Evolutionary conservation across 2,888 invertebrate genomes (phyloP), one percentile per base, ranked within the genome.

Genomic region (Lathronympha strigana): DNA sequence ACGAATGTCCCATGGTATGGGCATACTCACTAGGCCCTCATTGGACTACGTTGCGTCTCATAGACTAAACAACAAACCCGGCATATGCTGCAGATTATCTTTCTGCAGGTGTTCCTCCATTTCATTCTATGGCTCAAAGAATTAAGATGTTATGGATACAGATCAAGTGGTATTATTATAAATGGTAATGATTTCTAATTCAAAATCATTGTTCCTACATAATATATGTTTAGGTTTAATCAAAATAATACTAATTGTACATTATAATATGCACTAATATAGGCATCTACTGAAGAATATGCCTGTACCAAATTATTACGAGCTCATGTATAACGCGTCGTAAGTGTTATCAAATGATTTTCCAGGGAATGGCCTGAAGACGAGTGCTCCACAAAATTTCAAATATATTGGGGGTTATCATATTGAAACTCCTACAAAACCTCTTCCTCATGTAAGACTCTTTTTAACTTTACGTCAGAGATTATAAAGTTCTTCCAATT

Each of bases 271-370:
- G n/a, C n/a, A n/a, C n/a, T n/a, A n/a, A n/a, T n/a, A n/a, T n/a
- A n/a, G n/a, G n/a, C n/a, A n/a, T n/a, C n/a, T n/a, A n/a, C n/a
- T n/a, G 17, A 31, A 28, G 17, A 50, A 50, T 31, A 50, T 17
- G 11, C 28, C 23, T 17, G 8, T 63, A 25, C 54, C 63, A 25
- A 31, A 54, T 19, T 63, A 63, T 17, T 6, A 50, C 23, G 25
- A 49, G 6, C 40, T 63, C 15, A 57, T 63, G 2, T 40, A 63
- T 19, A 63, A 63, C 15, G 55, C 57, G 3, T 63, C 63, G 8
- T 55, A 57, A 13, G 49, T 63, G 3, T 19, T 63, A 17, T 36
- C 63, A n/a, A 63, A 63, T 19, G 57, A 47, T 23, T 63, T 47
- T 13, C 23, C 25, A 15, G 53, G 54, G 0, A 50, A 55, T 13